Evolutionary conservation across 2,888 invertebrate species (phyloP), one percentile per base, ranked within the genome.

Genomic region (Loripinus fragilis): DNA sequence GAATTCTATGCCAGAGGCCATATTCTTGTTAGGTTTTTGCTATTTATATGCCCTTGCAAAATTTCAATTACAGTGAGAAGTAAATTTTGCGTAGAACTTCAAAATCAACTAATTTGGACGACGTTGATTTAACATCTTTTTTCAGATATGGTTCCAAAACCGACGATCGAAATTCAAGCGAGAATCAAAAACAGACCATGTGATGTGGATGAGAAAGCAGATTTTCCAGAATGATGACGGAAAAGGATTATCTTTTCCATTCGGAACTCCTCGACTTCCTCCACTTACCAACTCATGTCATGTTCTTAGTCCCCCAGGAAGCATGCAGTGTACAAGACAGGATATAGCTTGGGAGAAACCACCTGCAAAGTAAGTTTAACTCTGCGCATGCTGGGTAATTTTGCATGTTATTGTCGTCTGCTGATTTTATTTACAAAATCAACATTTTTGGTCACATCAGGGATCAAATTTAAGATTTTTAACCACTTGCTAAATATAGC

Each of bases 131-230:
- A 8, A 48, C 8, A 2, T 25, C 50, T 1, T 35, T 2, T 80
- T 84, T 55, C 71, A 87, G 87, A 80, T 85, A 12, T 87, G 87
- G 87, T 87, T 85, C 76, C 87, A 87, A 50, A 87, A 87, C 69
- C 71, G 87, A 20, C 80, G 87, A 10, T 86, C 87, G 12, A 87
- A 82, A 68, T 86, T 86, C 66, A 87, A 86, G 67, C 83, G 87
- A 12, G 81, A 86, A 68, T 79, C 78, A 38, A 80, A 84, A 52
- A 68, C 79, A 50, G 76, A 77, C 28, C 86, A 87, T 50, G 75
- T 86, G 38, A 50, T 78, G 60, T 87, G 86, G 86, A 87, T 87
- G 87, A 72, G 87, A 33, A 78, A 82, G 25, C 87, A 87, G 48
- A 74, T 87, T 2, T 87, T 81, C 68, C 45, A 72, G 23, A 50